phyloP scores from a whole-genome alignment of 2,888 invertebrate genomes.

The Germaria angustata region DNA sequence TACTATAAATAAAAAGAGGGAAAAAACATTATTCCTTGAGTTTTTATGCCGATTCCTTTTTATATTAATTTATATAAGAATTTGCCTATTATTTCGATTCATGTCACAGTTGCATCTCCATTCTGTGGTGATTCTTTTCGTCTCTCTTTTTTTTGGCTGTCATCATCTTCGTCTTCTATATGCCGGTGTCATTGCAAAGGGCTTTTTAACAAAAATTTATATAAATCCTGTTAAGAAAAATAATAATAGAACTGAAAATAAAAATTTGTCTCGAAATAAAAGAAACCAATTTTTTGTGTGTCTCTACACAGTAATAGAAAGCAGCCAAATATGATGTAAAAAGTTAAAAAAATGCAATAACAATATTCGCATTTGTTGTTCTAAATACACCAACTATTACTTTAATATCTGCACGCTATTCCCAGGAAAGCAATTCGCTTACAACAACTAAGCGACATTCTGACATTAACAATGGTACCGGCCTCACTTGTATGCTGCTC shows the following conservation, averaged over 20 bases:
- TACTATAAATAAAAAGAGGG: not conserved
- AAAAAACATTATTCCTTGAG: not conserved
- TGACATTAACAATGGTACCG: constrained; percentile 44
- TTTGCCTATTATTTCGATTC: constrained; percentile 63
- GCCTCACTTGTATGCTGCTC: constrained; percentile 9
- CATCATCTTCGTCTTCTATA: constrained; percentile 31
- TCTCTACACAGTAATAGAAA: constrained; percentile 43
- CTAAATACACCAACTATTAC: constrained; percentile 48
- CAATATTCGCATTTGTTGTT: constrained; percentile 18
- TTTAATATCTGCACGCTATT: constrained; percentile 55
- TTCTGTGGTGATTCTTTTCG: not conserved
- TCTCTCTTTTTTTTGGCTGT: constrained; percentile 14
- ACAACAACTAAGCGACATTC: constrained; percentile 12
- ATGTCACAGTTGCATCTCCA: constrained; percentile 57
- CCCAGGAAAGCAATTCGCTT: constrained; percentile 50
- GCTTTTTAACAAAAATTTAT: constrained; percentile 39
- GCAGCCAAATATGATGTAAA: constrained; percentile 53
- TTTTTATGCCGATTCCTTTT: not conserved
- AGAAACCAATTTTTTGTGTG: constrained; percentile 26
- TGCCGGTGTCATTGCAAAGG: constrained; percentile 49
- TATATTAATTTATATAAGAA: constrained; percentile 14
- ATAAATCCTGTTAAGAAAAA: not conserved
- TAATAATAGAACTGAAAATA: constrained; percentile 28
- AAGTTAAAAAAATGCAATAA: constrained; percentile 57
- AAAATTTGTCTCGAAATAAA: constrained; percentile 11